A percentile compares a stretch with the other conserved stretches of the same genome.
These are phyloP conservation scores for Scytalopus superciliaris DNA, from an alignment of 2,113 vertebrate genomes.

Conservation along the genomic window DNA sequence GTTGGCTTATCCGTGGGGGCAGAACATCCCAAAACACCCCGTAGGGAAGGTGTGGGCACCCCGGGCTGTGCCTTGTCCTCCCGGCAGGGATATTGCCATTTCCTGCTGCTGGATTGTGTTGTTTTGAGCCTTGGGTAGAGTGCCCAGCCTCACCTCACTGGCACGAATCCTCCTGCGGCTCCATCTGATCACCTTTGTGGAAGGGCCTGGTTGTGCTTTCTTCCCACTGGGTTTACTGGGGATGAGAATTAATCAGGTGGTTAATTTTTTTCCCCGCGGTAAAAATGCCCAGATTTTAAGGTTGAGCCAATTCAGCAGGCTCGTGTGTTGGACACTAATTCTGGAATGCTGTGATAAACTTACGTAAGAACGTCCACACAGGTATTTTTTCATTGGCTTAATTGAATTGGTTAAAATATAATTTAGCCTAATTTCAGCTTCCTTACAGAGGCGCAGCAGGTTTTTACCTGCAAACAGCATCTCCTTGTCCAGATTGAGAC, in stretches of 20 bases:
- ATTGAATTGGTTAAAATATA: neutral
- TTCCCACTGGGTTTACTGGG: rapidly evolving
- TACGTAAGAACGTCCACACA: neutral
- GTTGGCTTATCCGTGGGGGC: neutral
- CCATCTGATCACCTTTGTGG: neutral
- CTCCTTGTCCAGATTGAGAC: neutral
- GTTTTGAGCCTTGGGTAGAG: neutral
- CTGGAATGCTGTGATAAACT: neutral
- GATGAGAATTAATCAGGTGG: neutral
- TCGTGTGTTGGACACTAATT: neutral
- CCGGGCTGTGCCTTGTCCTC: neutral
- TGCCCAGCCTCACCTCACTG: neutral
- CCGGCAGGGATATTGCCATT: neutral
- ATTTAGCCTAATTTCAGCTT: neutral
- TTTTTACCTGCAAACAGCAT: conserved; percentile 28
- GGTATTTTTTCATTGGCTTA: neutral
- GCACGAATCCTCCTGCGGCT: neutral
- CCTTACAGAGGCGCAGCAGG: neutral
- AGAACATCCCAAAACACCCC: neutral
- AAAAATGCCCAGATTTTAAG: neutral
- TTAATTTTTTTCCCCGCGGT: neutral
- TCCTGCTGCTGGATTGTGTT: neutral
- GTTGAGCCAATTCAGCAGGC: neutral
- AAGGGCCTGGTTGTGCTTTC: neutral
- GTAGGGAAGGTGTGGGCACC: neutral